Evolutionary conservation across 2,113 vertebrate species (phyloP), one percentile per base, ranked within the genome.

Genomic region (Pelecanoides urinatrix): DNA sequence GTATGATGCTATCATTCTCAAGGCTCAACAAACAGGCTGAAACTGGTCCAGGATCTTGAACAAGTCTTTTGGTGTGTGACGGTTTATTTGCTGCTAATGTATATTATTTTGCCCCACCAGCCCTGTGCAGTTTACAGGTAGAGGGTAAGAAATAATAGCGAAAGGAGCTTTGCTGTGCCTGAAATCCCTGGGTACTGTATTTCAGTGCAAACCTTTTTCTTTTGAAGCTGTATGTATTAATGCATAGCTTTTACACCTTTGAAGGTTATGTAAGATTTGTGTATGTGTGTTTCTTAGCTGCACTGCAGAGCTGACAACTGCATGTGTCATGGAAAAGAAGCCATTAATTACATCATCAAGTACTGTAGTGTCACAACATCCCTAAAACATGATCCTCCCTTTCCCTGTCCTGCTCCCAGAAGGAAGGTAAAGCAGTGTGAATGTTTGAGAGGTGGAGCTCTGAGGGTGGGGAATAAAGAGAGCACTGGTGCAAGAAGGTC

Each of bases 1-100:
- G 2, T 16, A 1, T 61, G 53, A 29, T 42, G 8, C 3, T 72
- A 3, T 32, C 0, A 0, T 75, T 70, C 22, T 68, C 38, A 26
- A 63, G 62, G 62, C n/a, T 89, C 68, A 63, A 47, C 44, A 38
- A 83, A 61, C 13, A n/a, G 32, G 7, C 62, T 86, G 38, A 59
- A 61, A 65, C 27, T 40, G 30, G 26, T 61, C 23, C 40, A 52
- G 49, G 20, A 20, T 68, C 44, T 38, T 36, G 58, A 76, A 34
- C 22, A 59, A 83, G n/a, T 55, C 52, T 32, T 59, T 11, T 16
- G 22, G 22, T 2, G 10, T 21, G 10, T 84, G 53, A 30, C 16
- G 49, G 30, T 75, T 81, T 7, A 26, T 70, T 70, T 87, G 36
- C 59, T 83, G 55, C 30, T 84, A 12, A 19, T 15, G 10, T 72